Base-by-base conservation (phyloP, 2,888 invertebrate genomes). In the Monochamus alternatus region DNA sequence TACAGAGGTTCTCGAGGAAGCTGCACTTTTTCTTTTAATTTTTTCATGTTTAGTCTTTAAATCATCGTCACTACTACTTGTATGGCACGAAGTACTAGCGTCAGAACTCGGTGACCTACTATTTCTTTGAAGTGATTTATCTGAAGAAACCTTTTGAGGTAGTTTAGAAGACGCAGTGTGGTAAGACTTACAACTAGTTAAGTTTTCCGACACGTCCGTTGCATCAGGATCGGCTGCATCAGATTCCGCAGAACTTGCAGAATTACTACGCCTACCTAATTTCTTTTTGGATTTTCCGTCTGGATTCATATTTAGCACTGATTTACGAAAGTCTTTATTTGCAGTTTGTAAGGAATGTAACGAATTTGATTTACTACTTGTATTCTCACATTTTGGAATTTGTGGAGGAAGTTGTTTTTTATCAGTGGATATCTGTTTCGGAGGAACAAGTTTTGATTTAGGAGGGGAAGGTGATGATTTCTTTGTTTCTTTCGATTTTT, bases 321-420 rank as follows among this genome's bases (percentile, higher is more conserved):
- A 95, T 86, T 95, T 95, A 51, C 95, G 90, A 81, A 94, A 94
- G 86, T 94, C 94, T 88, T 95, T 94, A 86, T 94, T 94, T 31
- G 92, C 90, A 81, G 89, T 89, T 77, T 88, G 89, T 52, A 85
- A 80, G 74, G 87, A 84, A 84, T 91, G 91, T 51, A 86, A 80
- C 30, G 85, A 78, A 31, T 82, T 78, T 31, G 84, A 83, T 78
- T 86, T 87, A 70, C 22, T 22, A 22, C 79, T 80, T 31, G 81
- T 77, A 47, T 80, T 82, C 75, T 89, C 90, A 64, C 87, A 87
- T 75, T 90, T 90, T 22, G 91, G 90, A 72, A 90, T 90, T 83
- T 90, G 90, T 77, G 91, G 90, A n/a, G 87, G 87, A 51, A 88
- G 80, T 68, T 83, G 85, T 75, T 82, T 87, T 66, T 84, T 85